A percentile compares a stretch with the other conserved stretches of the same genome.
Conservation (phyloP, 2,797 vertebrate genomes). For the Otolemur crassicaudatus region DNA sequence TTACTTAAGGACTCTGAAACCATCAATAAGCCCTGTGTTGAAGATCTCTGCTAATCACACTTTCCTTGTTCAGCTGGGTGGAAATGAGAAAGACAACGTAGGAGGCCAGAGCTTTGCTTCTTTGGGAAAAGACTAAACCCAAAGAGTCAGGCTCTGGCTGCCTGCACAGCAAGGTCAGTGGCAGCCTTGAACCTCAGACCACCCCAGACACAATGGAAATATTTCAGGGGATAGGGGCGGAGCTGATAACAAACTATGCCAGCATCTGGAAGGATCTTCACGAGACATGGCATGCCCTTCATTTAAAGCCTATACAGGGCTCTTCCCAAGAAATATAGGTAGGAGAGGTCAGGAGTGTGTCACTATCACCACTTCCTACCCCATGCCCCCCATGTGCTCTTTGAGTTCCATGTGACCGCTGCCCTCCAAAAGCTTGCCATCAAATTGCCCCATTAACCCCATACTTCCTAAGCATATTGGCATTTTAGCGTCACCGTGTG, state of each 20-base stretch:
- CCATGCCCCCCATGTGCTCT: fast-evolving
- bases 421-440: not conserved
- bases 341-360: not conserved
- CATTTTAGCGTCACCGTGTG: not conserved
- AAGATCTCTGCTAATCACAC: not conserved
- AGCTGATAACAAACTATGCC: not conserved
- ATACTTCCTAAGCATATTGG: not conserved
- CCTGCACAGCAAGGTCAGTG: not conserved
- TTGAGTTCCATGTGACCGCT: fast-evolving
- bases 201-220: not conserved
- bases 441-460: not conserved
- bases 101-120: not conserved
- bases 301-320: not conserved
- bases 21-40: not conserved
- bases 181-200: fast-evolving
- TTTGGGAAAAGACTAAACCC: not conserved
- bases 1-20: not conserved
- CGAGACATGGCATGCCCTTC: not conserved
- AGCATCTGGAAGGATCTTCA: not conserved
- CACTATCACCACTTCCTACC: fast-evolving
- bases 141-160: fast-evolving
- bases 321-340: not conserved
- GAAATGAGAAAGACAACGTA: not conserved
- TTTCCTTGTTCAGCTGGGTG: not conserved
- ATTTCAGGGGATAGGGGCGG: not conserved